phyloP scores from a whole-genome alignment of 2,113 vertebrate genomes.

The Fregetta grallaria region DNA sequence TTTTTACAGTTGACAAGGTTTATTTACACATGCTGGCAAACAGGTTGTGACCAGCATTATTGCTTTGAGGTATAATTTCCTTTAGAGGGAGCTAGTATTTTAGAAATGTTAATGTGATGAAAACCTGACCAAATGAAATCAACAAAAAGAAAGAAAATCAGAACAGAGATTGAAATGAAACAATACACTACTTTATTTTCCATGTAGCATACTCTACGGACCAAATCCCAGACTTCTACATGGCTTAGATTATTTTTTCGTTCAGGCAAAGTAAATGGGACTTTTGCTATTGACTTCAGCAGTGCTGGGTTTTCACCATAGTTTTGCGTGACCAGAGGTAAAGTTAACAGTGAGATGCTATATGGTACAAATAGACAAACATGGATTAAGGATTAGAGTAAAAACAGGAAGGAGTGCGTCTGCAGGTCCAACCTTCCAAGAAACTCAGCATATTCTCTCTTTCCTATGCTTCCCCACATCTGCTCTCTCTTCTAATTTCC shows the following conservation, averaged over 20 bases:
- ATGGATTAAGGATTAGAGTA: not conserved
- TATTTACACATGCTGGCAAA: not conserved
- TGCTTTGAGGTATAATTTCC: not conserved
- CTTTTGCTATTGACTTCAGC: not conserved
- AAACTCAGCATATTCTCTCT: not conserved
- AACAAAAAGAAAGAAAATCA: not conserved
- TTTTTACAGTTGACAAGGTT: not conserved
- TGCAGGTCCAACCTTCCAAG: not conserved
- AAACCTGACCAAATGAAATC: not conserved
- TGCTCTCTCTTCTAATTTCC: not conserved
- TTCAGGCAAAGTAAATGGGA: not conserved
- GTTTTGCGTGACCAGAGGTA: not conserved
- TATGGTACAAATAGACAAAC: not conserved
- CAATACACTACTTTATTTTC: not conserved
- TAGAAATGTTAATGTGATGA: not conserved
- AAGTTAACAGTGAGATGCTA: not conserved
- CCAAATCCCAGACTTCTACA: not conserved
- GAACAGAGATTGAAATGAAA: not conserved
- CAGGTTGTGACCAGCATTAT: not conserved
- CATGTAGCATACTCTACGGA: accelerated
- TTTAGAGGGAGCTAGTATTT: slow-evolving; percentile 61
- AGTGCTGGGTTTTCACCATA: not conserved
- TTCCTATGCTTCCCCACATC: not conserved
- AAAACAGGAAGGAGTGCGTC: too few species aligned
- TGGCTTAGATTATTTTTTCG: not conserved